A percentile compares a stretch with the other conserved stretches of the same genome.
Conservation (phyloP, 92 coral and sea anemone genomes). For the Epizoanthus scotinus region DNA sequence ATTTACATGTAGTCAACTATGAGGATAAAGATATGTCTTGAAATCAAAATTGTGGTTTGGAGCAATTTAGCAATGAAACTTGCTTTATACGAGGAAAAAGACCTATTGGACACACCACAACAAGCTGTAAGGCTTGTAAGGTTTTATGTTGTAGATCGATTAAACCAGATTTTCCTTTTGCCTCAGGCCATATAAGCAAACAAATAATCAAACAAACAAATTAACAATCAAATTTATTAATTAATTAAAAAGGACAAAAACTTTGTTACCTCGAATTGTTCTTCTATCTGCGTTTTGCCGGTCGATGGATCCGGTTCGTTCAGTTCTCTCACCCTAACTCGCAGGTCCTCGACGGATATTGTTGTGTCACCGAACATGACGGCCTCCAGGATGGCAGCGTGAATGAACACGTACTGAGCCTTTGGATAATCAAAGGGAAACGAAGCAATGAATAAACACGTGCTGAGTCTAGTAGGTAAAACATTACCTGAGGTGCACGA, state of each 20-base stretch:
- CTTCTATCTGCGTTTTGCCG: conserved; percentile 43
- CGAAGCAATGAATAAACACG: not conserved
- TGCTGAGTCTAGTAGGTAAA: too few relatives aligned
- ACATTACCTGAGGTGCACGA: too few relatives aligned
- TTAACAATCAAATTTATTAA: too few relatives aligned
- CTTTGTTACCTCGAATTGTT: conserved; percentile 58
- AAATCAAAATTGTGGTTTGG: too few relatives aligned
- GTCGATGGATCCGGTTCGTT: conserved; percentile 20
- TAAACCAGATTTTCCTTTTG: not conserved
- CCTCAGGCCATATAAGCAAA: too few relatives aligned
- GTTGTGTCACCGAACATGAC: conserved; percentile 64
- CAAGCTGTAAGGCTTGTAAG: too few relatives aligned
- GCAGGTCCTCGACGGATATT: conserved; percentile 59
- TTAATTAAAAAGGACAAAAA: too few relatives aligned
- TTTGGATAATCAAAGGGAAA: not conserved
- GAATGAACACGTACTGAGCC: conserved; percentile 69
- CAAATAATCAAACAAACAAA: not conserved
- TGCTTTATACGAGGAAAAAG: too few relatives aligned
- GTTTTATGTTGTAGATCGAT: not conserved
- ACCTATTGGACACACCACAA: too few relatives aligned
- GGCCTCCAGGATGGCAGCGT: conserved; percentile 71
- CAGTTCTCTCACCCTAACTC: conserved; percentile 40
- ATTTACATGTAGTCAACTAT: too few relatives aligned
- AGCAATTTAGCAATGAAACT: too few relatives aligned
- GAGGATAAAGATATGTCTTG: too few relatives aligned